A percentile compares a stretch with the other conserved stretches of the same genome.
These are phyloP conservation scores for Aviceda subcristata DNA, from an alignment of 2,113 vertebrate species.

Conservation along the genomic window DNA sequence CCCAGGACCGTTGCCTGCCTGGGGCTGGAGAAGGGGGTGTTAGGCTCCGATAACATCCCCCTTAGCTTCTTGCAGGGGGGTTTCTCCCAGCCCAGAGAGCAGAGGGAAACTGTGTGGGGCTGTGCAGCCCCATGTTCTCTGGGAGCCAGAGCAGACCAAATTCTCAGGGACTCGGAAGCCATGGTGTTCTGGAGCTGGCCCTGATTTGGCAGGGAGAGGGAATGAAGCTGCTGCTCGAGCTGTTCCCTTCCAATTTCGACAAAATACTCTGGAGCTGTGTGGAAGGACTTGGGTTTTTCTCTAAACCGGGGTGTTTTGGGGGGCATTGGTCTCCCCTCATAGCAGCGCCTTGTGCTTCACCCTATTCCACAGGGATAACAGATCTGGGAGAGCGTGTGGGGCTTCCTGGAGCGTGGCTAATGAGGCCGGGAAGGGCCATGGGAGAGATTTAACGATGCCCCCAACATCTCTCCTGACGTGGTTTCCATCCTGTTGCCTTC, in stretches of 20 bases:
- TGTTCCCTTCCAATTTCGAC: background rate
- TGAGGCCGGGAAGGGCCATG: no score
- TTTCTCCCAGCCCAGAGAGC: no score
- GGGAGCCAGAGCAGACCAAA: background rate
- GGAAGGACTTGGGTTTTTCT: background rate
- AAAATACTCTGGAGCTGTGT: background rate
- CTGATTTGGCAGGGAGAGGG: background rate
- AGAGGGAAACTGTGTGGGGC: no score
- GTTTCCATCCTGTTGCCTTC: background rate
- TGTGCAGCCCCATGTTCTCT: background rate
- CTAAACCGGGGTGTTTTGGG: background rate
- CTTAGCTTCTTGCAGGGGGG: background rate
- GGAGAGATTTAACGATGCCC: fast-evolving
- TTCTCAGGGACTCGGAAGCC: fast-evolving
- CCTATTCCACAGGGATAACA: background rate
- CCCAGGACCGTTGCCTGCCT: background rate
- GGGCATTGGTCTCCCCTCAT: no score
- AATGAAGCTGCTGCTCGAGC: no score
- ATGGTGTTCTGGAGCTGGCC: background rate
- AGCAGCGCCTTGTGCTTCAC: no score
- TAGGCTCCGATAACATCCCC: background rate
- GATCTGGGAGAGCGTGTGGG: fast-evolving
- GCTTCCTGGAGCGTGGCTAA: background rate
- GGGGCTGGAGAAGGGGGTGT: background rate
- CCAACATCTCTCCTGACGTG: fast-evolving